Base-by-base conservation (phyloP, 2,888 invertebrate species). In the Zhengitettix transpicula region DNA sequence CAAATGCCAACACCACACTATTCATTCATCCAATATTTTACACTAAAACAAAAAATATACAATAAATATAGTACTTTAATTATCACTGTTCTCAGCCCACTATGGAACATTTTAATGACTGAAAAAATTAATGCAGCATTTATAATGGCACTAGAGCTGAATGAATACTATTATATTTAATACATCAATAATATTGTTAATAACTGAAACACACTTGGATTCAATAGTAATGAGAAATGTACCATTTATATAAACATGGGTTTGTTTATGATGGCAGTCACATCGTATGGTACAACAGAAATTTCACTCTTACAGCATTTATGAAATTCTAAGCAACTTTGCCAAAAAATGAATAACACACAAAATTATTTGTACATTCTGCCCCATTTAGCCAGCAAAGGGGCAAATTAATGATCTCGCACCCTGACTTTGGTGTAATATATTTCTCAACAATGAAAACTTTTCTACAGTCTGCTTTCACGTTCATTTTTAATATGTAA, bases 401-500 rank as follows among this genome's bases (percentile, higher is more conserved):
- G 14, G n/a, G 55, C 52, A n/a, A 47, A 42, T 53, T 41, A 16
- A 10, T 54, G 54, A 60, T 57, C 57, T 57, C 60, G 55, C 60
- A 60, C 60, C 60, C 60, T 58, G 55, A 40, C 42, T 40, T 14
- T 56, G 56, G 28, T 52, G 56, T 56, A 52, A 55, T 52, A 15
- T 55, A 15, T 52, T 58, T 42, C 42, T 41, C 53, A 54, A 54
- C 28, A 58, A 58, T 58, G 44, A 42, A 57, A 52, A 55, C 55
- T n/a, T 55, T 53, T 58, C 51, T 44, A 60, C 57, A 60, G 57
- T 60, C 60, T 57, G 60, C 60, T 60, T 60, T 57, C 60, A 60
- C 60, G 53, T 57, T 28, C 28, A 28, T 28, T 28, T 28, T 28
- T 28, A 28, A 28, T 28, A 28, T 28, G 28, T 28, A 28, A 28